A percentile compares a stretch with the other conserved stretches of the same genome.
phyloP scores from a whole-genome alignment of 1,140 invertebrate species.

The Calliopsis andreniformis region DNA sequence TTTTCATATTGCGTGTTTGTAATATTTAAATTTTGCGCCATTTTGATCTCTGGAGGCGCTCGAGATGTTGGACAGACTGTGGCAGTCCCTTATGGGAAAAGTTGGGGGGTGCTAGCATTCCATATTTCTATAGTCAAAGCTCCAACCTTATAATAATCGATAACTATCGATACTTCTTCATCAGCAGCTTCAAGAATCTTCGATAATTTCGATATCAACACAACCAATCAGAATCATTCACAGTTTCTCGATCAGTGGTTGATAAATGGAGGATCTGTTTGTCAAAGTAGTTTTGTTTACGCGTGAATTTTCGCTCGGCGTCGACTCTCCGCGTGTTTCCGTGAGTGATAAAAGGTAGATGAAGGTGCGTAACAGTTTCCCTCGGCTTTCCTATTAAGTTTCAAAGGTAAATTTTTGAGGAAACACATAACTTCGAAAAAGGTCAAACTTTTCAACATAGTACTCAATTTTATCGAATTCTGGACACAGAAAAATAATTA shows the following conservation, averaged over 20 bases:
- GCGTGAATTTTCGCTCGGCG: conserved; percentile 77
- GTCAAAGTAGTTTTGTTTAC: conserved; percentile 82
- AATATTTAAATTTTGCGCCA: no score
- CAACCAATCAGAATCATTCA: conserved; percentile 65
- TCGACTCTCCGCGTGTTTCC: conserved; percentile 72
- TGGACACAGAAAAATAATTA: conserved; percentile 35
- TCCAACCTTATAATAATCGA: conserved; percentile 51
- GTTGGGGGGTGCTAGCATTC: no score
- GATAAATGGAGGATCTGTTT: conserved; percentile 80
- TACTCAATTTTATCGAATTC: no score
- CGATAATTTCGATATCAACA: conserved; percentile 53
- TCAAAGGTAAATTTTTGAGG: conserved; percentile 29
- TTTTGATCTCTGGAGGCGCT: no score
- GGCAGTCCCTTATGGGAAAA: no score
- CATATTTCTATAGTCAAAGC: no score
- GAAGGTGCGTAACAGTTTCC: conserved; percentile 77
- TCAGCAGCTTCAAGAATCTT: conserved; percentile 65
- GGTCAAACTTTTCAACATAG: no score
- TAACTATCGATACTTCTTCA: neutral
- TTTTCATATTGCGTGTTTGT: no score
- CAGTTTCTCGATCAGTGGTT: conserved; percentile 74
- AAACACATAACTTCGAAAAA: conserved; percentile 23
- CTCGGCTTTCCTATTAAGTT: conserved; percentile 28
- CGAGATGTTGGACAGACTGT: no score
- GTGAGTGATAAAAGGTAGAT: conserved; percentile 81